Evolutionary conservation across 2,113 vertebrate species (phyloP), one percentile per base, ranked within the genome.

Genomic region (Rhinolophus sinicus): DNA sequence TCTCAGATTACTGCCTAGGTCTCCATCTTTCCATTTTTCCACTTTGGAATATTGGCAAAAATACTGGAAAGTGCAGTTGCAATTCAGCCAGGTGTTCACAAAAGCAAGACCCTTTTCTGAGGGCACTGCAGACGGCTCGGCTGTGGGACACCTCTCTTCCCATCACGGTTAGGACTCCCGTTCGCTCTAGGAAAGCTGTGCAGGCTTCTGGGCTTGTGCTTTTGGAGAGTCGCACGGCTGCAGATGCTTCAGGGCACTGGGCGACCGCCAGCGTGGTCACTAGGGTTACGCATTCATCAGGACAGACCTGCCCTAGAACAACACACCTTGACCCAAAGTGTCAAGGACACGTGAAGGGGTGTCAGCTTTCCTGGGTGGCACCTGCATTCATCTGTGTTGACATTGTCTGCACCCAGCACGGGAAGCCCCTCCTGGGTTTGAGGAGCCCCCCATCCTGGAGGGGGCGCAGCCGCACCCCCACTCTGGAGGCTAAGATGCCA

Each of bases 381-480:
- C 21, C 26, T 40, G 58, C 60, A 3, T 16, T 15, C 7, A 19
- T 80, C 30, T 12, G 3, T 9, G 13, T 18, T 4, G 18, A 6
- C 26, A 7, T 0, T 4, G 21, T 50, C 6, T 40, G 62, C 24
- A 35, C 6, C 10, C 15, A 15, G 33, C 62, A 6, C 14, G 11
- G 8, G n/a, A 6, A 18, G 47, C 47, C 38, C 8, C 3, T 64
- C 6, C 6, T 18, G 4, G 16, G 2, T 5, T 6, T 30, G 28
- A 54, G 9, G 18, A 47, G 1, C 58, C 3, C 38, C 52, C 52
- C 10, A 3, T 2, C 13, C 28, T 0, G 15, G 5, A 3, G 0
- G 22, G 40, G 56, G 16, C 12, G 40, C 40, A 35, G 52, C 14
- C 30, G 6, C 12, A 5, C 0, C 40, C n/a, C 16, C 28, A 22